phyloP scores from a whole-genome alignment of 2,888 invertebrate genomes.

The Leucophenga maculata region DNA sequence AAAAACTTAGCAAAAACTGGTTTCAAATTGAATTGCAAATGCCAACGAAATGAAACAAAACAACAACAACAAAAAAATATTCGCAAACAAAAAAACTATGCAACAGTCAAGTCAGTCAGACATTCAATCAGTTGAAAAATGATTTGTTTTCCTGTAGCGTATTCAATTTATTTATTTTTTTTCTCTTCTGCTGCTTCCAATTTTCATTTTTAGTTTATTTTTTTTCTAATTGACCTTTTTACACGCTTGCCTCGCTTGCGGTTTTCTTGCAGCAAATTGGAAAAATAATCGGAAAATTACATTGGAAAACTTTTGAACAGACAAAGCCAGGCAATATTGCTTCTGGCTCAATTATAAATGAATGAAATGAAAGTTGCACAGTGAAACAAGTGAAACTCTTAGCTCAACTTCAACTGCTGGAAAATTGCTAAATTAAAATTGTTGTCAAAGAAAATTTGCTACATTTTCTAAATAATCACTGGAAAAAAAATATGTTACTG shows the following conservation, averaged over 20 bases:
- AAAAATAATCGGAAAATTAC: neutral
- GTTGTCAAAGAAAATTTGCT: slow-evolving; percentile 32
- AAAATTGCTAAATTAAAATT: slow-evolving; percentile 32
- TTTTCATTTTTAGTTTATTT: slow-evolving; percentile 17
- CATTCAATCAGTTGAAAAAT: slow-evolving; percentile 37
- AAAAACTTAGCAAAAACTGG: slow-evolving; percentile 27
- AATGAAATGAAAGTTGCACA: slow-evolving; percentile 54
- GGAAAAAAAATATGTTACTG: neutral
- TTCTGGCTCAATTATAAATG: slow-evolving; percentile 49
- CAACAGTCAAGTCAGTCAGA: neutral
- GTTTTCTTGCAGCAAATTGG: slow-evolving; percentile 4
- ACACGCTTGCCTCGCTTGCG: neutral
- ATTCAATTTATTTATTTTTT: slow-evolving; percentile 8
- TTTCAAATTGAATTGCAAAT: slow-evolving; percentile 55
- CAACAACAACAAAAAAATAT: neutral
- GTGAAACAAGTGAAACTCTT: slow-evolving; percentile 52
- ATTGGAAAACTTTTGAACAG: neutral
- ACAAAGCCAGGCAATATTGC: slow-evolving; percentile 20
- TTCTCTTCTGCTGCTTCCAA: no score
- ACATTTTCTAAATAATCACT: slow-evolving; percentile 27
- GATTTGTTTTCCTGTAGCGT: slow-evolving; percentile 42
- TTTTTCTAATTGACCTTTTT: slow-evolving; percentile 24
- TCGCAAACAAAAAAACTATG: neutral
- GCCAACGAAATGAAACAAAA: slow-evolving; percentile 27
- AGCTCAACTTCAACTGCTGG: slow-evolving; percentile 17